phyloP scores from a whole-genome alignment of 2,797 vertebrate species.

The Siniperca undulata region DNA sequence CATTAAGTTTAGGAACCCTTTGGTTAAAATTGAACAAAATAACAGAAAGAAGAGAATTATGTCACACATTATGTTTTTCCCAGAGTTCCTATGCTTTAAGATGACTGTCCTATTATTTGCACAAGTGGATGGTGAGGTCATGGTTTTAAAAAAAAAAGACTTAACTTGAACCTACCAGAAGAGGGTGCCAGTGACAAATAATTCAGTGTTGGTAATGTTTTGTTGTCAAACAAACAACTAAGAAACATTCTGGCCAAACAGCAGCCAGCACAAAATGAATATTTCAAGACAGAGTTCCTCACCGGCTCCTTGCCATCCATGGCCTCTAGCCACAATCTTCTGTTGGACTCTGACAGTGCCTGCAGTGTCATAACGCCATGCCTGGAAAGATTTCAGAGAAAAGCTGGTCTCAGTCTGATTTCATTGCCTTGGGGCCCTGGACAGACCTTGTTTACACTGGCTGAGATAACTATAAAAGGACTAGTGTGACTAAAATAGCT shows the following conservation, averaged over 20 bases:
- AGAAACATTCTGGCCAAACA: constrained; percentile 28
- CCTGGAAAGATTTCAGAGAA: constrained; percentile 84
- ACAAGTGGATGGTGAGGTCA: constrained; percentile 46
- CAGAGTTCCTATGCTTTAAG: constrained; percentile 4
- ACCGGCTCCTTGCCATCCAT: constrained; percentile 99
- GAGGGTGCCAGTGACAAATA: constrained; percentile 63
- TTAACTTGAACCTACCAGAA: constrained; percentile 47
- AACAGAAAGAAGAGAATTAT: background rate
- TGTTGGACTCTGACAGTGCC: constrained; percentile 95
- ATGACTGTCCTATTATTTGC: constrained; percentile 42
- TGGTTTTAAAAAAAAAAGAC: constrained; percentile 17
- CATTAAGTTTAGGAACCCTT: background rate
- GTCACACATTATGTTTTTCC: background rate
- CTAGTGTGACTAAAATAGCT: constrained; percentile 75
- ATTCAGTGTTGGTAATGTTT: constrained; percentile 12
- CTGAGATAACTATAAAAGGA: constrained; percentile 75
- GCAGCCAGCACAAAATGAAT: constrained; percentile 38
- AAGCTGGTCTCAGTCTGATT: constrained; percentile 75
- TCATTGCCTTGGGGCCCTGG: constrained; percentile 64
- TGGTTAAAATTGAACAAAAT: background rate
- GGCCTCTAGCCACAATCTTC: constrained; percentile 97
- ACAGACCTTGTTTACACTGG: constrained; percentile 74
- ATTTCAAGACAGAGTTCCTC: constrained; percentile 77
- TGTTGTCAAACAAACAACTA: constrained; percentile 25
- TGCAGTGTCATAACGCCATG: constrained; percentile 97